phyloP scores from a whole-genome alignment of 2,888 invertebrate species.

The Pachycephus smyrnensis region DNA sequence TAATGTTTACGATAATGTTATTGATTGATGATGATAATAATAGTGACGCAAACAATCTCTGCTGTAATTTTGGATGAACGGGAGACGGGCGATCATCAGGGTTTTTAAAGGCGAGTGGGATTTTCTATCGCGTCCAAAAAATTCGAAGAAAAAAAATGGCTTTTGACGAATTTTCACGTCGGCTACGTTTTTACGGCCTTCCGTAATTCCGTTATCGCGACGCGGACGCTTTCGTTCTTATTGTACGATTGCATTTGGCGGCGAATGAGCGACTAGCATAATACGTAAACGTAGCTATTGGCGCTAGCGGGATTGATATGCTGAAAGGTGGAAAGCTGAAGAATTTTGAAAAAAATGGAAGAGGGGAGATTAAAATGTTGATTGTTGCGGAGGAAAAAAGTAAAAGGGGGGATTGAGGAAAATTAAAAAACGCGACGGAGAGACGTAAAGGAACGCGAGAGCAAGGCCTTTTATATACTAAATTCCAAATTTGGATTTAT shows the following conservation, averaged over 20 bases:
- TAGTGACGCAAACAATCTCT: conserved; percentile 16
- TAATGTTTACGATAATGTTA: neutral
- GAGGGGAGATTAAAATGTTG: neutral
- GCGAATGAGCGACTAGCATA: neutral
- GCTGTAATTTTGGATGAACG: conserved; percentile 21
- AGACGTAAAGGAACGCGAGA: conserved; percentile 16
- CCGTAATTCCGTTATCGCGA: too few relatives aligned
- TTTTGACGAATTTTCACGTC: too few relatives aligned
- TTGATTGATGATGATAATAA: neutral
- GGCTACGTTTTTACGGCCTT: too few relatives aligned
- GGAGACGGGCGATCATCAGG: neutral
- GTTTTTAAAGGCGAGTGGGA: neutral
- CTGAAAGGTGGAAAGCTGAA: neutral
- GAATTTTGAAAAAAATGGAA: conserved; percentile 4
- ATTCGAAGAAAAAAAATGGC: neutral
- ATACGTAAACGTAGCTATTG: neutral
- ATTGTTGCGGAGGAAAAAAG: neutral
- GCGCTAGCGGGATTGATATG: too few relatives aligned
- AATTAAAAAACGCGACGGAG: neutral
- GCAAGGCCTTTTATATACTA: conserved; percentile 40
- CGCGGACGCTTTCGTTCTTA: too few relatives aligned
- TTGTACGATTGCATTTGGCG: too few relatives aligned
- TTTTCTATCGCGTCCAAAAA: too few relatives aligned
- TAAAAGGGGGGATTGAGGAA: neutral
- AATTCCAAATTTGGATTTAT: conserved; percentile 40